A percentile compares a stretch with the other conserved stretches of the same genome.
phyloP scores from a whole-genome alignment of 2,888 invertebrate species.

The Apantesis nais region DNA sequence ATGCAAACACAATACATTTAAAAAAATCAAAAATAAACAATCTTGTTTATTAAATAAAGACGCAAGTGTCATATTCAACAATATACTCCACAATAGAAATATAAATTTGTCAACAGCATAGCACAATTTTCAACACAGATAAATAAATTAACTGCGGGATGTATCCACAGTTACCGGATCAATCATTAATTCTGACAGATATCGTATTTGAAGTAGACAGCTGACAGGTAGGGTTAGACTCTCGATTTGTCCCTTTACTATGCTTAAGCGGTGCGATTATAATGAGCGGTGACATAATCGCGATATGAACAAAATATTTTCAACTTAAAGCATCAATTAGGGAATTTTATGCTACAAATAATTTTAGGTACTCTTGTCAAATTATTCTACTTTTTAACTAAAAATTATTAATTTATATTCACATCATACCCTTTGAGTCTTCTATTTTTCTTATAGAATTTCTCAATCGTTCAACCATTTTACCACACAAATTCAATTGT shows the following conservation, averaged over 20 bases:
- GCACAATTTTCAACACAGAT: too few relatives aligned
- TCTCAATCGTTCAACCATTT: conserved; percentile 29
- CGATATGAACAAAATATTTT: background rate
- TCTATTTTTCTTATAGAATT: background rate
- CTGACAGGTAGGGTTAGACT: background rate
- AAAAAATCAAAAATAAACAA: too few relatives aligned
- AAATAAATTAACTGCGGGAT: too few relatives aligned
- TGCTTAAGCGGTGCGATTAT: background rate
- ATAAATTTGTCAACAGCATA: too few relatives aligned
- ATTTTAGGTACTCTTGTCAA: background rate
- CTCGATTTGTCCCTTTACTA: background rate
- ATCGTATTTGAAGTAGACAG: background rate
- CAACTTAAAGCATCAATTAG: background rate
- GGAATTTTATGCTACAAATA: background rate
- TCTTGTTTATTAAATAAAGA: too few relatives aligned
- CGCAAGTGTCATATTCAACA: too few relatives aligned
- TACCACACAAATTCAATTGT: conserved; percentile 32
- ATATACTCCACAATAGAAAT: too few relatives aligned
- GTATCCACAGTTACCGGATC: background rate
- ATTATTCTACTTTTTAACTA: conserved; percentile 4
- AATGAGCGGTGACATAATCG: background rate
- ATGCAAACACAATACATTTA: too few relatives aligned
- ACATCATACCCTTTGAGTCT: background rate
- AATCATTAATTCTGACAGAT: background rate
- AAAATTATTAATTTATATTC: background rate